Percentiles rank a stretch among this genome's conserved stretches.
Evolutionary conservation across 2,888 invertebrate species (phyloP).

Genomic region (Cosmia pyralina): DNA sequence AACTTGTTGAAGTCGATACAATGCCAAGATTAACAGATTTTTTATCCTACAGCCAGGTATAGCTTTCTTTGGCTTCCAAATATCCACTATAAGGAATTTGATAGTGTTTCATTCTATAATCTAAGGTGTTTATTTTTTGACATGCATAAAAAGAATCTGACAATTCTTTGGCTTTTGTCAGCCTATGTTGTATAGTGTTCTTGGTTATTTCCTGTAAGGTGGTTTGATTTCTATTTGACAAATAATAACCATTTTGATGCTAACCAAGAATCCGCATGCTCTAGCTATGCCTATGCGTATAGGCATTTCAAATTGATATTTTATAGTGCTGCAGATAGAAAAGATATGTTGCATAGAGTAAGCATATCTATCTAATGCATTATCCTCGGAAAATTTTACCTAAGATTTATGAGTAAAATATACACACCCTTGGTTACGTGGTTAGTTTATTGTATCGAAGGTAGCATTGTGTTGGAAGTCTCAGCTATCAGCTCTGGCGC

Average conservation of each 20-base stretch:
- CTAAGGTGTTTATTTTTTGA: not conserved
- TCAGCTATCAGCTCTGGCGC: conserved; percentile 74
- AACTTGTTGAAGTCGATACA: conserved; percentile 66
- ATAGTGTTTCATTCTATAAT: too few relatives aligned
- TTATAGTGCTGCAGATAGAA: not conserved
- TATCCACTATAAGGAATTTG: not conserved
- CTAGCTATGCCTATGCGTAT: not conserved
- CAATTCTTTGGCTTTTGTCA: too few relatives aligned
- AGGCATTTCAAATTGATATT: not conserved
- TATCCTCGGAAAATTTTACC: too few relatives aligned
- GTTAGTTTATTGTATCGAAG: conserved; percentile 76
- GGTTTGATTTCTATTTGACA: not conserved
- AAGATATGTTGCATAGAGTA: not conserved
- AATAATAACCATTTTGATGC: not conserved
- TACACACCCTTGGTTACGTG: conserved; percentile 75
- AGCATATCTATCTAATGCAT: too few relatives aligned
- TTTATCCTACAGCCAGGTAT: not conserved
- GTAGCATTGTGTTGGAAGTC: conserved; percentile 65
- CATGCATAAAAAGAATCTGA: not conserved
- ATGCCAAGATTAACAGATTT: conserved; percentile 33
- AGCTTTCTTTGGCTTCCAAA: conserved; percentile 13
- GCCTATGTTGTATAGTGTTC: too few relatives aligned
- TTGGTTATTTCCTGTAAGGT: not conserved
- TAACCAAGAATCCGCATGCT: not conserved
- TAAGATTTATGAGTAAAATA: too few relatives aligned